Evolutionary conservation across 2,888 invertebrate genomes (phyloP).

Genomic region (Steinernema hermaphroditum): DNA sequence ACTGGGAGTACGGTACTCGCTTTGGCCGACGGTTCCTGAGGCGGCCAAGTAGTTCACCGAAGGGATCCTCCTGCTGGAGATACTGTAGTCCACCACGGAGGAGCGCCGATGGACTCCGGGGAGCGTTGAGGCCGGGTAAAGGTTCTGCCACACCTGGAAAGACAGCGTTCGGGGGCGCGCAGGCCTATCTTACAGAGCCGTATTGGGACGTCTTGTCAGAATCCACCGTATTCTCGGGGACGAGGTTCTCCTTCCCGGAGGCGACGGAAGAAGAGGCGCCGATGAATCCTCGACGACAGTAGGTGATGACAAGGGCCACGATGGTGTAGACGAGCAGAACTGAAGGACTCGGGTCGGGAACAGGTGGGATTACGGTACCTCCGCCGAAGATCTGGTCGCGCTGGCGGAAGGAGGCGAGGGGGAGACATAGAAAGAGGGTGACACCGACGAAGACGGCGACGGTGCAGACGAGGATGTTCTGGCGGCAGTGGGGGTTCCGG

Average conservation of each 20-base stretch:
- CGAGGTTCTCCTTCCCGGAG: slow-evolving; percentile 17
- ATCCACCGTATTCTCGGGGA: not conserved
- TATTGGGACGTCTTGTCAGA: slow-evolving; percentile 15
- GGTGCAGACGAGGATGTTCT: slow-evolving; percentile 44
- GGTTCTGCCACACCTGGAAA: slow-evolving; percentile 8
- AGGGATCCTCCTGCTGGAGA: not conserved
- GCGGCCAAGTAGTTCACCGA: slow-evolving; percentile 12
- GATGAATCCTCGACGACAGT: slow-evolving; percentile 25
- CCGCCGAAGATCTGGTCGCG: slow-evolving; percentile 20
- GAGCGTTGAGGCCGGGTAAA: not conserved
- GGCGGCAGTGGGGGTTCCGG: slow-evolving; percentile 43
- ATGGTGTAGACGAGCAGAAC: slow-evolving; percentile 30
- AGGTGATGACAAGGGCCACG: slow-evolving; percentile 27
- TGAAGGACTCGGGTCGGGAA: slow-evolving; percentile 11
- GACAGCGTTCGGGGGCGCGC: no score
- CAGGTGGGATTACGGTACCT: slow-evolving; percentile 13
- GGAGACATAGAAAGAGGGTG: not conserved
- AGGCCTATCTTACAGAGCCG: not conserved
- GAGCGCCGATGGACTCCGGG: not conserved
- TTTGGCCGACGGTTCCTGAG: slow-evolving; percentile 8
- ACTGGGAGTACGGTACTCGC: slow-evolving; percentile 18
- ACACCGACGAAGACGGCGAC: not conserved
- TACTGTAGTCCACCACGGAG: slow-evolving; percentile 1
- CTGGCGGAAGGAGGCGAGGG: not conserved
- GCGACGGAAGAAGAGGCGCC: not conserved